Base-by-base conservation (phyloP, 2,113 vertebrate genomes). In the Phylloscopus whistleri region DNA sequence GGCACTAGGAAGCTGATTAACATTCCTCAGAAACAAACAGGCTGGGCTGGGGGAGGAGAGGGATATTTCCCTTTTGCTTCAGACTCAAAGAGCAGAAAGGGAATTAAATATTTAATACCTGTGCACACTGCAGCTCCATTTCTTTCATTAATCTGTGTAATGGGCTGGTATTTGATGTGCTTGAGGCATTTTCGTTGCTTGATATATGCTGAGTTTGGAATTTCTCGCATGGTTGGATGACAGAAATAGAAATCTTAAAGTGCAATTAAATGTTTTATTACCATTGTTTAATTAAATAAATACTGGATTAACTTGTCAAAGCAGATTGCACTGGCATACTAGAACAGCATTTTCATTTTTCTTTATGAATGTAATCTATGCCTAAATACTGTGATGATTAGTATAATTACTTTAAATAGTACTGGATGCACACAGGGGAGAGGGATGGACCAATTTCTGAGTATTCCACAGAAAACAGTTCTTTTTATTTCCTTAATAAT, bases 271-370 rank as follows among this genome's bases (percentile, higher is more conserved):
- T 80, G 75, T 94, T 91, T 95, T 85, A 83, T 91, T 85, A 43
- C 51, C 52, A 78, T 81, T 95, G 79, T 95, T 94, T 94, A 84
- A 91, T 91, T 89, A 91, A 95, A 83, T 64, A 96, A 85, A 82
- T 80, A 59, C 39, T 86, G 41, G 55, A 72, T 92, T 91, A 90
- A 92, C 53, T 86, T 84, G 87, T 94, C 87, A 93, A 96, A 95
- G 78, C 74, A 94, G 59, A 94, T 91, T 90, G 88, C 52, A 78
- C 20, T 90, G 28, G 39, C 6, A 5, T 53, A 74, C 52, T 66
- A 88, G 52, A 92, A 90, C 21, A 91, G 35, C 35, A 64, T 51
- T 95, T 85, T 83, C 35, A 37, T 63, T 89, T 95, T 93, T 77
- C 60, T 89, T 75, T 52, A 67, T 66, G 33, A 66, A 80, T 48